phyloP scores from a whole-genome alignment of 2,113 vertebrate species.

The Mystacornis crossleyi region DNA sequence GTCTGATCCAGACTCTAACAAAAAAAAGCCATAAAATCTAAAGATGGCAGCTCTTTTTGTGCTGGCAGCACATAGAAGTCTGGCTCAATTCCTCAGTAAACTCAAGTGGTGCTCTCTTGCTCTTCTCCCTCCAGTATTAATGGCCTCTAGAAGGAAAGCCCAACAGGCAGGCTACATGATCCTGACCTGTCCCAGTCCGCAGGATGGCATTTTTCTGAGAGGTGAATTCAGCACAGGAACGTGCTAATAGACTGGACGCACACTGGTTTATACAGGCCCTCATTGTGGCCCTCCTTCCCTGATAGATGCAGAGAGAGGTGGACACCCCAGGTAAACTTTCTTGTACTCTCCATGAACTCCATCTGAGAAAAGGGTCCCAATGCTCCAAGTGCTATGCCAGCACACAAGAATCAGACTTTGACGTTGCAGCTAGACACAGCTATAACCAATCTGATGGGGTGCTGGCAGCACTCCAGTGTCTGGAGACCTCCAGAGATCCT shows the following conservation, averaged over 20 bases:
- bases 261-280: neutral
- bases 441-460: neutral
- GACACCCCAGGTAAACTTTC: neutral
- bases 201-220: neutral
- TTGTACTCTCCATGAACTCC: neutral
- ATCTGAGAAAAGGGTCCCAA: accelerated
- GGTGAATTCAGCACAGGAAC: neutral
- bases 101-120: neutral
- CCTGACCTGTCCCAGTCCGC: neutral
- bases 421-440: neutral
- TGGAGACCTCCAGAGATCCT: neutral
- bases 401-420: neutral
- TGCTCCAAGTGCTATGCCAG: neutral
- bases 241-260: accelerated
- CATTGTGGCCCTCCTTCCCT: neutral
- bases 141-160: neutral
- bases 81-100: neutral
- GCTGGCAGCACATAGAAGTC: neutral
- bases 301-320: neutral
- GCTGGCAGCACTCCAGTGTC: neutral
- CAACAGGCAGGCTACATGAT: neutral
- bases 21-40: neutral
- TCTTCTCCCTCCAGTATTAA: neutral
- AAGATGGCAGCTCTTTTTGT: conserved; percentile 11
- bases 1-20: neutral